Base-by-base conservation (phyloP, 1,140 invertebrate species). In the Drosophila hydei region DNA sequence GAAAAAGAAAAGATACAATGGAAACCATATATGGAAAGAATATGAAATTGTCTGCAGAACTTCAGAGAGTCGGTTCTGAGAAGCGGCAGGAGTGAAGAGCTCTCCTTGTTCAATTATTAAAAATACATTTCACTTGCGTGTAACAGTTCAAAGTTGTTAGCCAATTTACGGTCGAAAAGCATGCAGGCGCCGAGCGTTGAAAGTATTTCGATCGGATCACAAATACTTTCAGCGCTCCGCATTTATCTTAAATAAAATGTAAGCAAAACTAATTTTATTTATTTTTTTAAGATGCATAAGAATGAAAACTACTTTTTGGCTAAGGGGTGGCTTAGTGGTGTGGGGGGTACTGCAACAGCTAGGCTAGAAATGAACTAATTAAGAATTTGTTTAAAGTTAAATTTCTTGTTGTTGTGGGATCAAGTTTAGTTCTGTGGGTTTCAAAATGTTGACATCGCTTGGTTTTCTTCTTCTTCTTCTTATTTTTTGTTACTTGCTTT, bases 361-460 rank as follows among this genome's bases (percentile, higher is more conserved):
- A 84, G 23, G 23, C 61, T 67, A 72, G 77, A 54, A 65, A 33
- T 33, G 19, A 67, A 62, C 65, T 75, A 83, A 68, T 56, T 78
- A 30, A 63, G 54, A 60, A 47, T 33, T 72, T 47, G 56, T 63
- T 27, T 43, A 25, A 52, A 60, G 36, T 79, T 58, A 61, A 69
- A 55, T 43, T 54, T 67, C 60, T 45, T 18, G 51, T 42, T 63
- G 51, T 56, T 72, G 59, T 60, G 63, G 71, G 63, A 33, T 55
- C 52, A 54, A 58, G 51, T 68, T 73, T 33, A 54, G 76, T 79
- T 58, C 63, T 80, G 78, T 87, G 79, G 81, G 72, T 40, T 16
- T 64, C 84, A 91, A 91, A 91, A 91, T 91, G 90, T 91, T 91
- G 90, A 91, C 90, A 91, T 91, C 90, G 90, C 90, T 91, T 91